Evolutionary conservation across 2,888 invertebrate species (phyloP).

Genomic region (Bhutanitis thaidina): DNA sequence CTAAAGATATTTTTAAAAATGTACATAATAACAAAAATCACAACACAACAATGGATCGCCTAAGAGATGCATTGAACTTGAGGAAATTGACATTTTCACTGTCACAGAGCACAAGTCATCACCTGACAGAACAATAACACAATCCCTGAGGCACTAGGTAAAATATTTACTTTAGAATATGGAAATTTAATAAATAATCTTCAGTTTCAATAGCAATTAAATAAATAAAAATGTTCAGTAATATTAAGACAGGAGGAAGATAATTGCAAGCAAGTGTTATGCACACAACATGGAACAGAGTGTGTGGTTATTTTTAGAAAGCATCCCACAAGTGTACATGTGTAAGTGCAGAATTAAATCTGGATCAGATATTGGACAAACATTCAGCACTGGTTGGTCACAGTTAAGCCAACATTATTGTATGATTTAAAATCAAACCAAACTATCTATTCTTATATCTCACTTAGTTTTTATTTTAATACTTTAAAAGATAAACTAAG

Average conservation of each 20-base stretch:
- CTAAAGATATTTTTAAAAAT: slow-evolving; percentile 52
- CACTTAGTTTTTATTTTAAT: too few species aligned
- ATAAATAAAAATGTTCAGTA: neutral
- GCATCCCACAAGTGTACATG: slow-evolving; percentile 52
- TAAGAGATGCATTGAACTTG: slow-evolving; percentile 22
- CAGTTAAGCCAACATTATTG: slow-evolving; percentile 11
- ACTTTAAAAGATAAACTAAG: too few species aligned
- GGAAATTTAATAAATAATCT: neutral
- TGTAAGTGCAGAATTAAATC: slow-evolving; percentile 5
- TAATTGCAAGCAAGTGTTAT: slow-evolving; percentile 9
- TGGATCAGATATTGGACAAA: slow-evolving; percentile 20
- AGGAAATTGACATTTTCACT: slow-evolving; percentile 39
- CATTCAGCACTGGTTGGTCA: slow-evolving; percentile 7
- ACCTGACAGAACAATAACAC: slow-evolving; percentile 27
- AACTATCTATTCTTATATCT: too few species aligned
- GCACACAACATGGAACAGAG: slow-evolving; percentile 36
- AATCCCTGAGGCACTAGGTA: slow-evolving; percentile 23
- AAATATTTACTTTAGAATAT: slow-evolving; percentile 3
- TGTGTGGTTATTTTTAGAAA: slow-evolving; percentile 66
- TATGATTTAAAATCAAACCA: neutral
- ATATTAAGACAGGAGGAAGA: slow-evolving; percentile 18
- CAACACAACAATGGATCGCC: slow-evolving; percentile 29
- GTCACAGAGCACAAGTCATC: slow-evolving; percentile 31
- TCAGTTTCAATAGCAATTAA: too few species aligned
- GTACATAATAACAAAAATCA: slow-evolving; percentile 53